Evolutionary conservation across 2,797 vertebrate genomes (phyloP), one percentile per base, ranked within the genome.

Genomic region (Lutra lutra): DNA sequence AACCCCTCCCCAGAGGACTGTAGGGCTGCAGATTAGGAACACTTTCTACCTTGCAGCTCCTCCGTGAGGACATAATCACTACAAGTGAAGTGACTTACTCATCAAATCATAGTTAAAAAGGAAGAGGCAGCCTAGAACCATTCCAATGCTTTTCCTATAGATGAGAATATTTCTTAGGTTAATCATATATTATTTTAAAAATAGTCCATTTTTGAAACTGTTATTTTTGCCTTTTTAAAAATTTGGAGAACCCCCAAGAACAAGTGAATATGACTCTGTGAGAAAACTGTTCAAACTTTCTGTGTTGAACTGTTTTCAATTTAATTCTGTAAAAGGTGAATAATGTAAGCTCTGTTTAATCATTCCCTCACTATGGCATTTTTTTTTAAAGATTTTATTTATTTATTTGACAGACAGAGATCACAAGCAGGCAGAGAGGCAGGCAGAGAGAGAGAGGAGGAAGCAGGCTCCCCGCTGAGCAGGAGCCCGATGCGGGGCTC

Each of bases 241-340:
- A 8, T 75, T 58, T 56, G 15, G 14, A 89, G 93, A 86, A 23
- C 4, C 3, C 21, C 18, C n/a, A 91, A 72, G 21, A 93, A 11
- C 11, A 88, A 92, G 8, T 60, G 27, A 95, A 70, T 54, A 68
- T 4, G 13, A 79, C 60, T 93, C 40, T 54, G 21, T 46, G 11
- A 91, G 20, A 70, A 32, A 87, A 83, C 32, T 78, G 60, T 94
- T 70, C 78, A 92, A 94, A 70, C 32, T 80, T 85, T 92, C 32
- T 86, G 7, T 90, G 29, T 48, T 95, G 46, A 97, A 94, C n/a
- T 95, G 51, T 78, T 94, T 72, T 84, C 35, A 89, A 80, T 93
- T 95, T 86, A 95, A 83, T 95, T 90, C 27, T 91, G 2, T 83
- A 70, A 86, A 72, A 80, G 25, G 54, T 83, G 58, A 86, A 46